A percentile compares a stretch with the other conserved stretches of the same genome.
These are phyloP conservation scores for Notarius lentiginosus DNA, from an alignment of 2,113 vertebrate genomes.

Conservation along the genomic window DNA sequence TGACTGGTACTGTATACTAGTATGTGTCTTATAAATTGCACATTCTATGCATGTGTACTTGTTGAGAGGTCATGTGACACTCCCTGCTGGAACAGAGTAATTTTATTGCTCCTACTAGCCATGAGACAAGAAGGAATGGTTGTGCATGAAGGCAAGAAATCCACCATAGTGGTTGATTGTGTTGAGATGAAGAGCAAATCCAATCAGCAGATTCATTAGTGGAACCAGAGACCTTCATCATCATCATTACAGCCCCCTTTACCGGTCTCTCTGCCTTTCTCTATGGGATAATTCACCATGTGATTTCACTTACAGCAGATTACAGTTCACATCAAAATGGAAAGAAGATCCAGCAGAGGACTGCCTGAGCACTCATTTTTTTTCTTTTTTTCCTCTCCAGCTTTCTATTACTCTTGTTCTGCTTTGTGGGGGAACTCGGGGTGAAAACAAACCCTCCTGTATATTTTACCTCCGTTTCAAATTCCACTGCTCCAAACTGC, in stretches of 20 bases:
- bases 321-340: slow-evolving; percentile 63
- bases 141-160: slow-evolving; percentile 15
- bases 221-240: slow-evolving; percentile 50
- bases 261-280: slow-evolving; percentile 42
- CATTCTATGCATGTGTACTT: neutral
- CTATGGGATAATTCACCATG: slow-evolving; percentile 64
- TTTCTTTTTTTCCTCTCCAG: slow-evolving; percentile 39
- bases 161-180: slow-evolving; percentile 32
- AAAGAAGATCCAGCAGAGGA: slow-evolving; percentile 67
- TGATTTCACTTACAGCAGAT: slow-evolving; percentile 71
- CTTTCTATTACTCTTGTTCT: slow-evolving; percentile 53
- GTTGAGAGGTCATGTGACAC: slow-evolving; percentile 16
- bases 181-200: slow-evolving; percentile 60
- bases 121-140: neutral
- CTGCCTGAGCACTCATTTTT: slow-evolving; percentile 62
- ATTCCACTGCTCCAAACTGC: slow-evolving; percentile 60
- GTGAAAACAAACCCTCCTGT: slow-evolving; percentile 69
- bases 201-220: slow-evolving; percentile 54
- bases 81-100: slow-evolving; percentile 8
- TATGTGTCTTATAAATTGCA: neutral
- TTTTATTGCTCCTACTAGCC: slow-evolving; percentile 4
- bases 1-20: neutral
- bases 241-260: slow-evolving; percentile 45
- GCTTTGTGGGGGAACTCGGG: slow-evolving; percentile 54
- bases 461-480: slow-evolving; percentile 71